These are phyloP conservation scores for Phaenicophaeus curvirostris DNA, from an alignment of 2,797 vertebrate genomes.

Conservation along the genomic window DNA sequence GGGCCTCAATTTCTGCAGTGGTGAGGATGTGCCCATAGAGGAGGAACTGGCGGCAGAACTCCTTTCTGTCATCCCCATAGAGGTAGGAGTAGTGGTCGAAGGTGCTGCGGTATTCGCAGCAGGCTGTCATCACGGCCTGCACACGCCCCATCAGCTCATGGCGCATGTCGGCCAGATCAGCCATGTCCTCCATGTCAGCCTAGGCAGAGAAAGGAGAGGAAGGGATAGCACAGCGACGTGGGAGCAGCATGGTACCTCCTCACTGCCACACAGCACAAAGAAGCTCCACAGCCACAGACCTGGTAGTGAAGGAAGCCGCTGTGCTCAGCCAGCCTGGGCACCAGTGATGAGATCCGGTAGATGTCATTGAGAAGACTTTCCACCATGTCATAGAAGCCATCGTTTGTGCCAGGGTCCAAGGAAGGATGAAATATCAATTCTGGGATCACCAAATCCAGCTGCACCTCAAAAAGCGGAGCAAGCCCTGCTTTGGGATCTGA, in stretches of 20 bases:
- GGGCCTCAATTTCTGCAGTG: constrained; percentile 77
- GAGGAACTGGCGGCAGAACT: constrained; percentile 88
- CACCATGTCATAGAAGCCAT: constrained; percentile 84
- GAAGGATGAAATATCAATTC: constrained; percentile 89
- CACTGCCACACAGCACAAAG: accelerated
- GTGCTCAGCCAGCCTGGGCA: constrained; percentile 83
- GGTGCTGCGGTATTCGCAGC: constrained; percentile 76
- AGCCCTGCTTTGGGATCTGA: constrained; percentile 80
- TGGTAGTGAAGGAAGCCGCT: constrained; percentile 84
- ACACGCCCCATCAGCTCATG: constrained; percentile 80
- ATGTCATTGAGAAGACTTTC: constrained; percentile 84
- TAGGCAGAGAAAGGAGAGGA: constrained; percentile 35
- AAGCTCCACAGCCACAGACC: constrained; percentile 68
- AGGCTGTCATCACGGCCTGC: constrained; percentile 58
- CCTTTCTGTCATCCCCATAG: constrained; percentile 85
- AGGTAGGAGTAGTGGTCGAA: constrained; percentile 86
- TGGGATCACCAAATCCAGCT: constrained; percentile 84
- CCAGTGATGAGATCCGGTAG: constrained; percentile 84
- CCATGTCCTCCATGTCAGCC: constrained; percentile 88
- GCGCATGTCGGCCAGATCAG: constrained; percentile 77
- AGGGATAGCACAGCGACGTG: not conserved
- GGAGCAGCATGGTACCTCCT: not conserved
- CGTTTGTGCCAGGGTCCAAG: constrained; percentile 79
- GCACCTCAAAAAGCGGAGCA: constrained; percentile 87
- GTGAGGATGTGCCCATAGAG: constrained; percentile 79